Base-by-base conservation (phyloP, 1,140 invertebrate species). In the Onthophagus taurus region DNA sequence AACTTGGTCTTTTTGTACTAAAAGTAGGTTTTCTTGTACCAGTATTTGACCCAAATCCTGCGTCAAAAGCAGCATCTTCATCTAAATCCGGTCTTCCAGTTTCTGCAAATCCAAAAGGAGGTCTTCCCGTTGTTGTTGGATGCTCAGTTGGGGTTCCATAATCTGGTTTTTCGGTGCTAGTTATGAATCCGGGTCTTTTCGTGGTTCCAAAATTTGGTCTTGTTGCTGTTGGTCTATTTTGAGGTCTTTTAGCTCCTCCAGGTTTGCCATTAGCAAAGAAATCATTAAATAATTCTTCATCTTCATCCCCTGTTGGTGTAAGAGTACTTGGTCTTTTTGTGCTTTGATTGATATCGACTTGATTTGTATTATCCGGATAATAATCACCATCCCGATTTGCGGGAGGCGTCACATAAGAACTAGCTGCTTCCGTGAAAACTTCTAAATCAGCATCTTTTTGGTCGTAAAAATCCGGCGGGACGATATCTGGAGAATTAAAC, bases 401-500 rank as follows among this genome's bases (percentile, higher is more conserved):
- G 20, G 20, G 20, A 0, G 70, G 19, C 67, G 59, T 53, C 68
- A 41, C 31, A 13, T 17, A 65, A 0, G 70, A 72, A 47, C 69
- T 72, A 21, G 68, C 72, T 19, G 70, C 69, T 19, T 71, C 67
- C 19, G 55, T 44, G 60, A 70, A 67, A 9, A 37, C 35, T n/a
- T 37, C 35, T 1, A 16, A 37, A 21, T 37, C 35, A 2, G 35
- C 4, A 3, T 37, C 35, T 21, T 37, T 37, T n/a, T n/a, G 12
- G 18, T 60, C 52, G 26, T 60, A 62, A 31, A 65, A 66, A 31
- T 70, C 66, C 23, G 61, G 57, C 3, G 68, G 60, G n/a, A 63
- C 45, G 37, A 65, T 54, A 19, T 64, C 52, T 16, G 58, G 55
- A 37, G 59, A 41, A 61, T 64, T 41, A 50, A 66, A 60, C 55